These are phyloP conservation scores for Fistularia commersonii DNA, from an alignment of 2,797 vertebrate genomes.

Conservation along the genomic window DNA sequence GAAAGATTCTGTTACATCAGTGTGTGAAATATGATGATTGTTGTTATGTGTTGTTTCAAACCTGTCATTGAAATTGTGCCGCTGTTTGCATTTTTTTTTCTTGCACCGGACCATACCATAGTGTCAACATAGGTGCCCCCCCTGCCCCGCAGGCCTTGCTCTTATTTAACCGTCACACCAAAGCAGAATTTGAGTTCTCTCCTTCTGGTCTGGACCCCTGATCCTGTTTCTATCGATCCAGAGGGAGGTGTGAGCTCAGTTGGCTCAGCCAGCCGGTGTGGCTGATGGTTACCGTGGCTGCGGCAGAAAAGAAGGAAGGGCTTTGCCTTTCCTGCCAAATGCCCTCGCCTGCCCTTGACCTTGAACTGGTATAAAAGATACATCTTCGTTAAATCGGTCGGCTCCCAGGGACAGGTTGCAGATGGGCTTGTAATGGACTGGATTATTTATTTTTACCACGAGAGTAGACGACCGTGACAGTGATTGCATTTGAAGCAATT, in stretches of 20 bases:
- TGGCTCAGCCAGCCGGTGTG: constrained; percentile 14
- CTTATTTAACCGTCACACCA: constrained; percentile 5
- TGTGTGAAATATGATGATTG: too few species aligned
- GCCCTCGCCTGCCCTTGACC: constrained; percentile 48
- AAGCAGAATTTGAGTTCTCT: constrained; percentile 12
- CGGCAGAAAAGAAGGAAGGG: constrained; percentile 19
- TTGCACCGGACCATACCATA: constrained; percentile 1
- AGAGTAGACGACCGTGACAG: too few species aligned
- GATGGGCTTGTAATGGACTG: too few species aligned
- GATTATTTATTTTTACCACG: too few species aligned
- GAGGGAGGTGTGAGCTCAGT: constrained; percentile 27
- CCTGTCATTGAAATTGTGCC: constrained; percentile 21
- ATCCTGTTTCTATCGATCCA: constrained; percentile 55
- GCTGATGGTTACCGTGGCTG: constrained; percentile 20
- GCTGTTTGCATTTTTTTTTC: constrained; percentile 18
- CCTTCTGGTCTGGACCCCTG: constrained; percentile 9
- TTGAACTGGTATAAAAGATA: constrained; percentile 31
- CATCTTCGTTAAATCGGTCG: constrained; percentile 21
- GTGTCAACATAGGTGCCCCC: not conserved
- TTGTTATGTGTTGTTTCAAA: constrained; percentile 4
- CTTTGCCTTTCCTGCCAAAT: constrained; percentile 25
- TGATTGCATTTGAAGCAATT: too few species aligned
- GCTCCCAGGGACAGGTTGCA: too few species aligned
- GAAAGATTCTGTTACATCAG: too few species aligned
- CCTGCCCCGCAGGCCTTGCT: constrained; percentile 5